phyloP scores from a whole-genome alignment of 92 coral and sea anemone genomes.

The Porites divaricata region DNA sequence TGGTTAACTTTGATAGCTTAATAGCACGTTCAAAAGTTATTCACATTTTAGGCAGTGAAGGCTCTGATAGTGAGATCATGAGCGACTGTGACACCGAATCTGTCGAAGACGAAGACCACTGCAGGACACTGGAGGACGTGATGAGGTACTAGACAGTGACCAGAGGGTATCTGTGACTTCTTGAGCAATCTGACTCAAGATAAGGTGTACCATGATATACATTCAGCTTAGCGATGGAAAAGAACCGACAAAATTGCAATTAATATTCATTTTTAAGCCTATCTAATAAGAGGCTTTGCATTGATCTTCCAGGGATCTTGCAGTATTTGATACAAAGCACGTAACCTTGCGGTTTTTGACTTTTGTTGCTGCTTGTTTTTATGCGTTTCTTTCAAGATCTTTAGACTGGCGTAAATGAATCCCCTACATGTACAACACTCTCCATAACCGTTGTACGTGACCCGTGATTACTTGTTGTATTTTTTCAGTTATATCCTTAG shows the following conservation, averaged over 20 bases:
- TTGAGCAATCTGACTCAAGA: background rate
- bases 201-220: background rate
- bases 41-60: background rate
- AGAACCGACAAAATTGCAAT: background rate
- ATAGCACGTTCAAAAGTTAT: background rate
- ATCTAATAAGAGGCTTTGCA: too few species aligned
- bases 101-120: slow-evolving; percentile 7
- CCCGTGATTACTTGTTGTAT: too few species aligned
- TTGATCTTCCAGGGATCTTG: too few species aligned
- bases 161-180: background rate
- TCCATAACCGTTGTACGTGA: too few species aligned
- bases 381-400: too few species aligned
- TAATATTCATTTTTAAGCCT: too few species aligned
- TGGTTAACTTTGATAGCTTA: slow-evolving; percentile 15
- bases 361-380: too few species aligned
- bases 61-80: slow-evolving; percentile 19
- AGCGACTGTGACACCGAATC: slow-evolving; percentile 34
- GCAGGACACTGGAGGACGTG: background rate
- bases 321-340: too few species aligned
- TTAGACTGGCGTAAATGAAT: too few species aligned
- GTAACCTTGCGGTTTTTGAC: too few species aligned
- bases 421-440: too few species aligned
- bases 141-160: slow-evolving; percentile 15
- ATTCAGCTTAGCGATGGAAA: background rate
- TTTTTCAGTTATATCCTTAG: too few species aligned